Percentiles rank a stretch among this genome's conserved stretches.
These are phyloP conservation scores for Anoplolepis gracilipes DNA, from an alignment of 1,140 invertebrate genomes.

Conservation along the genomic window DNA sequence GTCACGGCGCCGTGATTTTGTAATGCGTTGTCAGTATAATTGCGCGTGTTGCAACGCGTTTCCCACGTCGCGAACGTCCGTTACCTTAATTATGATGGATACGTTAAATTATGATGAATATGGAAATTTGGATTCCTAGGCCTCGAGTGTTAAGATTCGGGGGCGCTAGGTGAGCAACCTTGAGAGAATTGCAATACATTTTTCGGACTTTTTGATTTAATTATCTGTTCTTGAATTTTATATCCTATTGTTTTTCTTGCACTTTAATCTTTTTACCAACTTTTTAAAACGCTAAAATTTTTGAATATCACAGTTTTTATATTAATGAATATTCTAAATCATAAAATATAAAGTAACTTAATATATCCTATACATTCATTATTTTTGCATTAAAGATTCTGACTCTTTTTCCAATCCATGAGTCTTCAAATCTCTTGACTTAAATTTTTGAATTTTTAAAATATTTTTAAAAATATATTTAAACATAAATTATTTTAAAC, in stretches of 20 bases:
- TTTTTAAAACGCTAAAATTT: background rate
- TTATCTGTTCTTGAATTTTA: too few species aligned
- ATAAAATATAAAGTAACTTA: background rate
- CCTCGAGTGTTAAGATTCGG: background rate
- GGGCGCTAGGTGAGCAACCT: too few species aligned
- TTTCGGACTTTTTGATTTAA: too few species aligned
- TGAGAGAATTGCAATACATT: background rate
- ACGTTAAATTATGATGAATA: conserved; percentile 6
- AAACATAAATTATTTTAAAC: too few species aligned
- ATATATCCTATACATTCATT: background rate
- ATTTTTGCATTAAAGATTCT: background rate
- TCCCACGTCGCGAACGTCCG: conserved; percentile 34
- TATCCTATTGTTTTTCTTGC: too few species aligned
- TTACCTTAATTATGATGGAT: conserved; percentile 33
- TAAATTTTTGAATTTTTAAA: background rate
- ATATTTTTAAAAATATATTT: background rate
- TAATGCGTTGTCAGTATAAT: conserved; percentile 41
- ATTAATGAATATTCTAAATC: background rate
- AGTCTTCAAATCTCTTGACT: background rate
- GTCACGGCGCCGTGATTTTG: conserved; percentile 40
- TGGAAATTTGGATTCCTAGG: background rate
- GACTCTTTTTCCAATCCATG: background rate
- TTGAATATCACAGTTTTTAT: background rate
- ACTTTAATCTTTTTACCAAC: too few species aligned
- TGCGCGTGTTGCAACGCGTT: conserved; percentile 14